Conservation (phyloP, 2,888 invertebrate species). For the Choristoneura rosaceana region DNA sequence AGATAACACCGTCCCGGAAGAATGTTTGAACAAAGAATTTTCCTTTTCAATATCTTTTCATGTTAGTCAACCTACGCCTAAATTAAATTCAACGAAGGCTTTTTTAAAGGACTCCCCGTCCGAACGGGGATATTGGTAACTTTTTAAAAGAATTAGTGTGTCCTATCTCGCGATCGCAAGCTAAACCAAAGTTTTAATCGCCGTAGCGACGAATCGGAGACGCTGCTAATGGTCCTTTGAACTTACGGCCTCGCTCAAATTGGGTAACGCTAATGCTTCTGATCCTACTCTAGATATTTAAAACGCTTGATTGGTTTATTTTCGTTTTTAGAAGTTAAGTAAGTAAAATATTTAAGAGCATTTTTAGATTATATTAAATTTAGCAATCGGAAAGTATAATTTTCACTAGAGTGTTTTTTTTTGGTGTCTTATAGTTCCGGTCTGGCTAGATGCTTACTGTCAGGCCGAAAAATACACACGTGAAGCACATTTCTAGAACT, state of each 20-base stretch:
- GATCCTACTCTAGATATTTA: constrained; percentile 27
- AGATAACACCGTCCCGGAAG: constrained; percentile 30
- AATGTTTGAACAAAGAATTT: constrained; percentile 28
- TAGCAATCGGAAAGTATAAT: too few species aligned
- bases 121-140: constrained; percentile 56
- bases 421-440: too few species aligned
- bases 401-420: too few species aligned
- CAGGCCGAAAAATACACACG: not conserved
- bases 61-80: constrained; percentile 9
- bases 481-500: not conserved
- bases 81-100: constrained; percentile 11
- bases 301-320: constrained; percentile 34
- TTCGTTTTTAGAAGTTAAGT: constrained; percentile 10
- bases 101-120: not conserved
- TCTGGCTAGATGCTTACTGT: not conserved
- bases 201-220: constrained; percentile 37
- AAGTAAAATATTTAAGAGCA: not conserved
- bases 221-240: constrained; percentile 44
- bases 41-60: constrained; percentile 18
- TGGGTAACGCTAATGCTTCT: constrained; percentile 34
- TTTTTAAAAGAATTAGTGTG: constrained; percentile 59
- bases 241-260: constrained; percentile 39
- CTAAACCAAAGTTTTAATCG: constrained; percentile 51
- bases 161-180: constrained; percentile 47
- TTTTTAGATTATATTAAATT: not conserved